Evolutionary conservation across 2,797 vertebrate genomes (phyloP).

Genomic region (Astyanax mexicanus): DNA sequence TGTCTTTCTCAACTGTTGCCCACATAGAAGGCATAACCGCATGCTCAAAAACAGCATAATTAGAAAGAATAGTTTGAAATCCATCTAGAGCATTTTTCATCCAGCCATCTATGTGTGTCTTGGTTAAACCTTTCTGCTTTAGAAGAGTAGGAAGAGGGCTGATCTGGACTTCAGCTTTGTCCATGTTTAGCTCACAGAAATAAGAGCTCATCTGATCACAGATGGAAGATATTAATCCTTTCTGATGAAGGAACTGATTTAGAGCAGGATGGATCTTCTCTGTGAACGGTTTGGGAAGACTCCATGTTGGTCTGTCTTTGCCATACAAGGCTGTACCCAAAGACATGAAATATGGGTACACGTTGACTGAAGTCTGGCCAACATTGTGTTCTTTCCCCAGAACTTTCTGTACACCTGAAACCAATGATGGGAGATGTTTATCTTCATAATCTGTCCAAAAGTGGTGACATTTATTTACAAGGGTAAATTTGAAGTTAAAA

Average conservation of each 20-base stretch:
- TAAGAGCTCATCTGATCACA: constrained; percentile 71
- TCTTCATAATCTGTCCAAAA: too few relatives aligned
- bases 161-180: constrained; percentile 67
- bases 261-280: constrained; percentile 71
- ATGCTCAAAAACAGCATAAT: constrained; percentile 70
- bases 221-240: constrained; percentile 67
- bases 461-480: too few relatives aligned
- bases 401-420: constrained; percentile 77
- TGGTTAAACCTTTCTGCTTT: constrained; percentile 67
- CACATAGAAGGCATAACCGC: constrained; percentile 63
- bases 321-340: constrained; percentile 82
- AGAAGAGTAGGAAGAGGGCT: constrained; percentile 73
- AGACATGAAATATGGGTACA: constrained; percentile 81
- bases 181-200: constrained; percentile 77
- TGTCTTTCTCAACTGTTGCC: constrained; percentile 69
- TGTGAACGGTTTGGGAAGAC: constrained; percentile 78
- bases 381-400: constrained; percentile 72
- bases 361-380: constrained; percentile 66
- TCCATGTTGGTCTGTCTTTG: constrained; percentile 77
- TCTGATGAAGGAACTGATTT: constrained; percentile 77
- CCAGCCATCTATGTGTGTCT: constrained; percentile 76
- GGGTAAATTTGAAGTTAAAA: too few relatives aligned
- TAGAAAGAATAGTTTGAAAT: constrained; percentile 73
- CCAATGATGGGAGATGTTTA: neutral
- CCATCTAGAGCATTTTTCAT: constrained; percentile 40